Evolutionary conservation across 2,888 invertebrate species (phyloP), one percentile per base, ranked within the genome.

Genomic region (Epsilonema sp.): DNA sequence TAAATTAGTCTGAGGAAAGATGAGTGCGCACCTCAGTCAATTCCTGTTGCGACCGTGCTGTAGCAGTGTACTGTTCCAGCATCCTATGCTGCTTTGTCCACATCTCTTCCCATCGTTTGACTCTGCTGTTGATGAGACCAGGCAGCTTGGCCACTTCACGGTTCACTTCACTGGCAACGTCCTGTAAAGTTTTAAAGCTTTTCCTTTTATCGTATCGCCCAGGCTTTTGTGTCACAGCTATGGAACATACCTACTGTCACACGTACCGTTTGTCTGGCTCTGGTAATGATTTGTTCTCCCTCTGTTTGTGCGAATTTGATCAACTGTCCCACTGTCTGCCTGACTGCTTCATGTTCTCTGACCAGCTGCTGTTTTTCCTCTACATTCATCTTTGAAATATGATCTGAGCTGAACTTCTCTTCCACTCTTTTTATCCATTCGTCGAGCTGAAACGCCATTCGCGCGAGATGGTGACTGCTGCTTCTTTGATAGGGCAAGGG

Each of bases 291-390:
- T 59, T 75, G 73, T 56, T 78, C 77, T 55, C 77, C 76, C 64
- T 80, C 79, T 52, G 74, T 73, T 58, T 75, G 73, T 36, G 78
- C 71, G 58, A 73, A 75, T 63, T 74, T 74, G 61, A 80, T 74
- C 58, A 76, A 71, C 62, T 80, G 77, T 56, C 75, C 67, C 50
- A 78, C 73, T 41, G 74, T 73, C 59, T 76, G 74, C 58, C 74
- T 74, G 53, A 75, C 75, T 38, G 73, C 69, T 58, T 79, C 77
- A 60, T 80, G 77, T 57, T 79, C 77, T 45, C 62, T 60, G 24
- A 68, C 57, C 55, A 75, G 62, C 16, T 67, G 62, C 56, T 77
- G 75, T 43, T 77, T 72, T 48, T 70, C 69, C 22, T 63, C 58
- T 22, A 73, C 58, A 55, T 71, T 68, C 47, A 65, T 63, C 3